Evolutionary conservation across 2,888 invertebrate genomes (phyloP).

Genomic region (Rhamphomyia laevipes): DNA sequence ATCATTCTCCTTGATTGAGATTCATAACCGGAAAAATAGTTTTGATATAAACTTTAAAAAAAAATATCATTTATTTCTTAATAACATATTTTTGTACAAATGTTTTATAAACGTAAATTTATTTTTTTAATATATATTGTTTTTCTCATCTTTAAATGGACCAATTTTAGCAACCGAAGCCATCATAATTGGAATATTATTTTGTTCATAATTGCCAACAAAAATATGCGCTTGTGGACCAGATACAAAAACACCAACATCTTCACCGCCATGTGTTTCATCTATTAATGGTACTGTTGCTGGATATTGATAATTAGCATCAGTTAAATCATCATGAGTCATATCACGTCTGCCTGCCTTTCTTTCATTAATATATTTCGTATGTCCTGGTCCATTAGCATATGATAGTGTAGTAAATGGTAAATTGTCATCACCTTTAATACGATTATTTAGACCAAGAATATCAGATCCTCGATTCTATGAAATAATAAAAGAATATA

Average conservation of each 20-base stretch:
- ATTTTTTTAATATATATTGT: no score
- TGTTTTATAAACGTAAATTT: no score
- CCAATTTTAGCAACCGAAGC: slow-evolving; percentile 63
- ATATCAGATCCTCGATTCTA: slow-evolving; percentile 44
- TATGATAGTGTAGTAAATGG: slow-evolving; percentile 60
- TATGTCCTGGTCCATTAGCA: slow-evolving; percentile 60
- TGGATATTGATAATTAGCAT: slow-evolving; percentile 39
- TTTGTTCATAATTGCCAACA: slow-evolving; percentile 64
- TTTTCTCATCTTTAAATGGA: slow-evolving; percentile 21
- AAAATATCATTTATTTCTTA: no score
- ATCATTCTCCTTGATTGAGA: no score
- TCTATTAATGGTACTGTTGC: slow-evolving; percentile 47
- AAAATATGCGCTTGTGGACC: slow-evolving; percentile 71
- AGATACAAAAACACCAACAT: slow-evolving; percentile 62
- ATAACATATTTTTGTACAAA: no score
- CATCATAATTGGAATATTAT: slow-evolving; percentile 60
- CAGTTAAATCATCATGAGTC: slow-evolving; percentile 15
- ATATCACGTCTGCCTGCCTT: slow-evolving; percentile 17
- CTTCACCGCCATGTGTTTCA: slow-evolving; percentile 67
- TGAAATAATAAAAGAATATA: not conserved
- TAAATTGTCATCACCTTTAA: slow-evolving; percentile 44
- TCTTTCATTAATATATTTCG: slow-evolving; percentile 8
- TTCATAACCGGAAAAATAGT: no score
- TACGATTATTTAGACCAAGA: slow-evolving; percentile 37
- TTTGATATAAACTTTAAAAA: no score